These are phyloP conservation scores for Lamprologus ornatipinnis DNA, from an alignment of 2,113 vertebrate genomes.

Conservation along the genomic window DNA sequence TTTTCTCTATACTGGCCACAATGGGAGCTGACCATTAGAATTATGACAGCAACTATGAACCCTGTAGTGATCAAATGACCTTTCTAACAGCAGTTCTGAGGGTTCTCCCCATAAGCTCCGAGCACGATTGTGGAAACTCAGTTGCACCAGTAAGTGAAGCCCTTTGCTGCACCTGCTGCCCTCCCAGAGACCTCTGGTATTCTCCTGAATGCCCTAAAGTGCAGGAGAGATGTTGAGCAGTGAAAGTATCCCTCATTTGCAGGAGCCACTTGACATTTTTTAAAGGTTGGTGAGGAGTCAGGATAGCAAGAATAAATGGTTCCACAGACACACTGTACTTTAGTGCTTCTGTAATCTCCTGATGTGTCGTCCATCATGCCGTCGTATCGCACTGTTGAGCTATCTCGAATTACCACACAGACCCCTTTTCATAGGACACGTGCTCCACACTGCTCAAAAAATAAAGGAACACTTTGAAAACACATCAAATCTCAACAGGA, in stretches of 20 bases:
- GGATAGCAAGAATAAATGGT: slow-evolving; percentile 22
- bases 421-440: background rate
- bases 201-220: slow-evolving; percentile 24
- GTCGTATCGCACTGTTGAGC: background rate
- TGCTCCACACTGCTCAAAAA: background rate
- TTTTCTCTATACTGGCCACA: background rate
- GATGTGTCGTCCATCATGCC: background rate
- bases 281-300: slow-evolving; percentile 47
- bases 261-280: slow-evolving; percentile 59
- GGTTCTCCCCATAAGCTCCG: slow-evolving; percentile 6
- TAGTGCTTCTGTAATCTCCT: background rate
- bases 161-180: background rate
- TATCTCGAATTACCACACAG: background rate
- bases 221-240: background rate
- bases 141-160: background rate
- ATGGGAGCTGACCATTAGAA: background rate
- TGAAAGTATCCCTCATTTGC: slow-evolving; percentile 39
- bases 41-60: background rate
- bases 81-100: background rate
- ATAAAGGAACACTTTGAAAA: background rate
- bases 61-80: background rate
- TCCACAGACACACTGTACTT: background rate
- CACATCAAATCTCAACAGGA: background rate
- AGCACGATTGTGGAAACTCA: background rate
- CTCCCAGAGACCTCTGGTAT: slow-evolving; percentile 47